A percentile compares a stretch with the other conserved stretches of the same genome.
These are phyloP conservation scores for Apocheima hispidaria DNA, from an alignment of 2,888 invertebrate genomes.

Conservation along the genomic window DNA sequence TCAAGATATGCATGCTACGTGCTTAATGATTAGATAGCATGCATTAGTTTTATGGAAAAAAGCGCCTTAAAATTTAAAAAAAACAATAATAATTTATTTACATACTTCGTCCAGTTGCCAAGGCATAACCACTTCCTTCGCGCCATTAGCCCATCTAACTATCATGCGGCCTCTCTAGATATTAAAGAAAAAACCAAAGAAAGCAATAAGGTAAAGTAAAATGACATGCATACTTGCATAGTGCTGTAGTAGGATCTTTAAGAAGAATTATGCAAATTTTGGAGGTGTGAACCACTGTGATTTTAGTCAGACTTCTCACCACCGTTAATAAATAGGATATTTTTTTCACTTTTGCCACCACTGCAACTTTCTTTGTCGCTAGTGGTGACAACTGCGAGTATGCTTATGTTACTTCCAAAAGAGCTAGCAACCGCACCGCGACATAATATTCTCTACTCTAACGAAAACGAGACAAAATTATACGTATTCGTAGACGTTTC, in stretches of 20 bases:
- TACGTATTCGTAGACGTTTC: no score
- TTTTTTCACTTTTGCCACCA: no score
- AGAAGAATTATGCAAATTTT: neutral
- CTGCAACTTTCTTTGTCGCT: no score
- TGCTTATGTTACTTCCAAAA: no score
- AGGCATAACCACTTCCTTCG: conserved; percentile 82
- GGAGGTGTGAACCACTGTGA: no score
- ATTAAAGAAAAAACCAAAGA: conserved; percentile 72
- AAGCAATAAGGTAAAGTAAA: conserved; percentile 73
- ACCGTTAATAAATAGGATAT: no score
- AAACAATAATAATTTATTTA: conserved; percentile 48
- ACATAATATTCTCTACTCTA: no score
- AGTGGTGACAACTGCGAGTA: neutral
- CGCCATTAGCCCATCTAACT: conserved; percentile 84
- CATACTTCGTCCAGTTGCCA: conserved; percentile 83
- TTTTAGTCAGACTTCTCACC: no score
- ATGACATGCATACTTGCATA: conserved; percentile 79
- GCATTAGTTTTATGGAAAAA: neutral
- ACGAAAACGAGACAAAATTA: no score
- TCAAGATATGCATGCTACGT: neutral
- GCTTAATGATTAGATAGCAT: neutral
- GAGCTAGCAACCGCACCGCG: no score
- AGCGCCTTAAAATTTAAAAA: neutral
- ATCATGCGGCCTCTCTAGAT: conserved; percentile 84
- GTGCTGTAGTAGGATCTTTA: conserved; percentile 31